Evolutionary conservation across 2,888 invertebrate genomes (phyloP).

Genomic region (Epicampocera succincta): DNA sequence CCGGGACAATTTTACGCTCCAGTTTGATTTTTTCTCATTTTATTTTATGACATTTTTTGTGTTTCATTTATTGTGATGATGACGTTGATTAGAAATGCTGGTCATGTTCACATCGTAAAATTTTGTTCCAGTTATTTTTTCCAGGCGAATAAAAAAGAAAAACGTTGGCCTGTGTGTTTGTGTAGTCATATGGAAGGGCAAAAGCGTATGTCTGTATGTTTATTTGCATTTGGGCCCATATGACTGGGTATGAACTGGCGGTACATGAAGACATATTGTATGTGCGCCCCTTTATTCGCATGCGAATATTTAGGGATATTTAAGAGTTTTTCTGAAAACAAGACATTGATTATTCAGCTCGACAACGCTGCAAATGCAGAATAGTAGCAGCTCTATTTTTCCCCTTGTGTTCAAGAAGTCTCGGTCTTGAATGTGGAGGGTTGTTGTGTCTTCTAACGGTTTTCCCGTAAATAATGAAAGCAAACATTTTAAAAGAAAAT

Average conservation of each 20-base stretch:
- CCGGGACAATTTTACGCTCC: conserved; percentile 50
- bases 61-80: conserved; percentile 21
- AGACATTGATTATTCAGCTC: too few species aligned
- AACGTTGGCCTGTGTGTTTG: conserved; percentile 26
- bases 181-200: conserved; percentile 31
- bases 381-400: too few species aligned
- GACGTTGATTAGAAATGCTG: conserved; percentile 65
- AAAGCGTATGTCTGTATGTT: background rate
- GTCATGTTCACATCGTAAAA: conserved; percentile 68
- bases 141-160: conserved; percentile 6
- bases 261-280: conserved; percentile 1
- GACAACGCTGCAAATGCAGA: too few species aligned
- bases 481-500: too few species aligned
- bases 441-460: too few species aligned
- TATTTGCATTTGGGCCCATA: conserved; percentile 29
- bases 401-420: too few species aligned
- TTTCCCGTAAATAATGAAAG: too few species aligned
- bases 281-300: background rate
- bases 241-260: conserved; percentile 64
- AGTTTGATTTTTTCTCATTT: conserved; percentile 55
- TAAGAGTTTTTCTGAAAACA: background rate
- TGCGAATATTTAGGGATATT: background rate
- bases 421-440: too few species aligned
- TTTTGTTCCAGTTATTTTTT: conserved; percentile 54
- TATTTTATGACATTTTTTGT: conserved; percentile 1